Evolutionary conservation across 1,140 invertebrate species (phyloP).

Genomic region (Cecropterus lyciades): DNA sequence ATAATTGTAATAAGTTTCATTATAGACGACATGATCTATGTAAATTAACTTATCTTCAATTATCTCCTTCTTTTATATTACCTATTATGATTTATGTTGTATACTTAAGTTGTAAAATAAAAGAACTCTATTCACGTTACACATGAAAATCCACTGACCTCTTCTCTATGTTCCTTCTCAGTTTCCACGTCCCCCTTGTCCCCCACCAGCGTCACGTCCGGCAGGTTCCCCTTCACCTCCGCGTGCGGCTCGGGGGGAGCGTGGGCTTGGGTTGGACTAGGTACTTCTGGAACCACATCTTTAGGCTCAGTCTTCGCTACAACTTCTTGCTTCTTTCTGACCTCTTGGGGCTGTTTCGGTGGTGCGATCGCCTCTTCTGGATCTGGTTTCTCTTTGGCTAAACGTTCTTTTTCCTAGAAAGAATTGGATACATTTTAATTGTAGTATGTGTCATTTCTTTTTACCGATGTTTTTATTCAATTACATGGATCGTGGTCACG

Average conservation of each 20-base stretch:
- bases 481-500: no score
- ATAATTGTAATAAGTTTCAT: no score
- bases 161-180: slow-evolving; percentile 60
- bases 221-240: slow-evolving; percentile 58
- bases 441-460: no score
- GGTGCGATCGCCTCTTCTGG: slow-evolving; percentile 26
- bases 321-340: slow-evolving; percentile 14
- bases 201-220: slow-evolving; percentile 69
- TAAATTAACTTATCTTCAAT: no score
- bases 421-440: no score
- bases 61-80: no score
- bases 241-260: slow-evolving; percentile 34
- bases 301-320: slow-evolving; percentile 44
- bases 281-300: slow-evolving; percentile 25
- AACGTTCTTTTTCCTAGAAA: slow-evolving; percentile 62
- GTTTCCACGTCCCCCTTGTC: slow-evolving; percentile 25
- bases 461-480: no score
- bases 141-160: slow-evolving; percentile 62
- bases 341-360: slow-evolving; percentile 3
- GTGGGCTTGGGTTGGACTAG: slow-evolving; percentile 14
- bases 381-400: slow-evolving; percentile 56
- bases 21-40: no score
- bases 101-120: no score
- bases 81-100: no score
- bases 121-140: no score